Evolutionary conservation across 2,113 vertebrate species (phyloP), one percentile per base, ranked within the genome.

Genomic region (Phalacrocorax carbo): DNA sequence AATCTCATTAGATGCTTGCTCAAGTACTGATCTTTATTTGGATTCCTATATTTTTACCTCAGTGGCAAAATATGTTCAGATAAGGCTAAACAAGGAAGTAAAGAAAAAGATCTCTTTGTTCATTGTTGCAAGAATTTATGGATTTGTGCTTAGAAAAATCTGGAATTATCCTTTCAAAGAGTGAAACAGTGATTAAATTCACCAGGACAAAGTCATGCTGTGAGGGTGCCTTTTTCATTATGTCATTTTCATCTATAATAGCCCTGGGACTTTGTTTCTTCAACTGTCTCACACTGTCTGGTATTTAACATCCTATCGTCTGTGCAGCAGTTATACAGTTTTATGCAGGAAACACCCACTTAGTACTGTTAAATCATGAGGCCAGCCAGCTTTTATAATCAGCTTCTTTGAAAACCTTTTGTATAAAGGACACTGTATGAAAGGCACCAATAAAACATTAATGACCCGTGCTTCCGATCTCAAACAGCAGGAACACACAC

Each of bases 401-500:
- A 77, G 15, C 71, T 97, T 77, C 77, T 98, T 82, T 97, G 73
- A 97, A 97, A 97, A 68, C 5, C 25, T 86, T 97, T 92, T 96
- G 60, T 96, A 90, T 78, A 90, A 95, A 94, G 51, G 20, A 40
- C 80, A 86, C 65, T 80, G 30, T 93, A 91, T 95, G 90, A 98
- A 93, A 88, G 77, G 10, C 83, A 94, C 68, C 76, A 96, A 89
- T 90, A 96, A 97, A 97, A 96, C 52, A 75, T 96, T 93, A 97
- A 96, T 79, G 78, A 94, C 76, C 86, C 14, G 0, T 94, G 88
- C 52, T 85, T 93, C 61, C 2, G 26, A 81, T 96, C 51, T 94
- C 68, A 87, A 92, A 82, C 65, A 96, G 64, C 49, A 96, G 86
- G 92, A 60, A 75, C 19, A 86, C 15, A 20, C 36, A 68, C 78